These are phyloP conservation scores for Salminus brasiliensis DNA, from an alignment of 2,113 vertebrate species.

Conservation along the genomic window DNA sequence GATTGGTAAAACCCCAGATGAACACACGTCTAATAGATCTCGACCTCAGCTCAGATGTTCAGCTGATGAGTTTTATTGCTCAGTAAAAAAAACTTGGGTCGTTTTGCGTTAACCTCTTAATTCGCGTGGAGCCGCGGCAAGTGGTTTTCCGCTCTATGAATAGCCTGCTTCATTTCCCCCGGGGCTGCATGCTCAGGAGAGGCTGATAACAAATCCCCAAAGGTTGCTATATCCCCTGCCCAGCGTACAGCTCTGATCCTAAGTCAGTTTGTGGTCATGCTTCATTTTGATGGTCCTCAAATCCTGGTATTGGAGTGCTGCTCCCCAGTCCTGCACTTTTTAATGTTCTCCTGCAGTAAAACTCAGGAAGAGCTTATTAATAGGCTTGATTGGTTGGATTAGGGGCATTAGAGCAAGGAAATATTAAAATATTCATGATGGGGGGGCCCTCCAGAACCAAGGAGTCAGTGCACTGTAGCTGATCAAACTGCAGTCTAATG, in stretches of 20 bases:
- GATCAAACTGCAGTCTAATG: too few species aligned
- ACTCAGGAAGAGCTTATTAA: background rate
- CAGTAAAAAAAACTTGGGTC: background rate
- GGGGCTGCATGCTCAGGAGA: background rate
- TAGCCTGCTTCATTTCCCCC: background rate
- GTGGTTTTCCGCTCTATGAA: slow-evolving; percentile 7
- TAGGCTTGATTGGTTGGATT: too few species aligned
- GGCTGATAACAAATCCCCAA: background rate
- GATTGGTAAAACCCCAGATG: background rate
- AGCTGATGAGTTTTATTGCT: background rate
- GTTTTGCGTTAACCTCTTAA: background rate
- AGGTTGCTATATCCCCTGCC: background rate
- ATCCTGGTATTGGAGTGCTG: background rate
- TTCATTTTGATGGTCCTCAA: background rate
- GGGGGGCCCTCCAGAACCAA: too few species aligned
- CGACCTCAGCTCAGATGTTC: background rate
- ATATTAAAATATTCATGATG: too few species aligned
- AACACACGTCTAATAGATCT: background rate
- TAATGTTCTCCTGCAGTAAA: too few species aligned
- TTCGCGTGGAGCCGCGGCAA: background rate
- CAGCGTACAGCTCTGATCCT: background rate
- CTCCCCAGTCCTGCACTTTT: background rate
- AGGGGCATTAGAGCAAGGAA: too few species aligned
- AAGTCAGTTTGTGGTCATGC: background rate
- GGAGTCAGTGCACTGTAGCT: too few species aligned